Percentiles rank a stretch among this genome's conserved stretches.
phyloP scores from a whole-genome alignment of 2,888 invertebrate genomes.

The Nephrotoma appendiculata region DNA sequence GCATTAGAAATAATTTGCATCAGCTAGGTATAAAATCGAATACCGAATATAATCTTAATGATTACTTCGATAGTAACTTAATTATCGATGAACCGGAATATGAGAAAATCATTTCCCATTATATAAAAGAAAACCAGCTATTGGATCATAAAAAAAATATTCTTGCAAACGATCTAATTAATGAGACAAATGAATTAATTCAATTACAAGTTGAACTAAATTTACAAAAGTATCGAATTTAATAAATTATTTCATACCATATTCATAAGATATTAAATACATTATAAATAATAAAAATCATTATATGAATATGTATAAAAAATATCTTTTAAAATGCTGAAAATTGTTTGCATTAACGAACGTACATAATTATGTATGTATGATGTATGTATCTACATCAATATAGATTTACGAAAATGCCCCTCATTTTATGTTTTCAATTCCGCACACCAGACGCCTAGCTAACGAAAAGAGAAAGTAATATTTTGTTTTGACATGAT shows the following conservation, averaged over 20 bases:
- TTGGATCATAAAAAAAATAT: conserved; percentile 52
- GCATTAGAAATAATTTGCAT: conserved; percentile 40
- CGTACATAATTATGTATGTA: neutral
- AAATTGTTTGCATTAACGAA: neutral
- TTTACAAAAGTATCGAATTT: conserved; percentile 12
- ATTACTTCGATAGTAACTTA: neutral
- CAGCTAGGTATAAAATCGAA: conserved; percentile 7
- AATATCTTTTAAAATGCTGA: too few species aligned
- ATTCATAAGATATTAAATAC: neutral
- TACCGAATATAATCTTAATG: conserved; percentile 30
- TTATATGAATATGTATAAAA: too few species aligned
- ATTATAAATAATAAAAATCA: neutral
- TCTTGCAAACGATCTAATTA: conserved; percentile 53
- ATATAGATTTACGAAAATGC: neutral
- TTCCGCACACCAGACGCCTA: neutral
- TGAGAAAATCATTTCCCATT: conserved; percentile 36
- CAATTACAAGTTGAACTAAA: conserved; percentile 53
- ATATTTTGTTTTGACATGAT: neutral
- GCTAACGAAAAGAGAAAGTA: neutral
- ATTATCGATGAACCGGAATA: conserved; percentile 24
- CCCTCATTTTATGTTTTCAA: neutral
- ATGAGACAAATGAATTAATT: conserved; percentile 55
- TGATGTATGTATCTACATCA: too few species aligned
- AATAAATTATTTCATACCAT: neutral
- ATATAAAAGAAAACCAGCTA: conserved; percentile 47